Evolutionary conservation across 2,888 invertebrate species (phyloP).

Genomic region (Noctua pronuba): DNA sequence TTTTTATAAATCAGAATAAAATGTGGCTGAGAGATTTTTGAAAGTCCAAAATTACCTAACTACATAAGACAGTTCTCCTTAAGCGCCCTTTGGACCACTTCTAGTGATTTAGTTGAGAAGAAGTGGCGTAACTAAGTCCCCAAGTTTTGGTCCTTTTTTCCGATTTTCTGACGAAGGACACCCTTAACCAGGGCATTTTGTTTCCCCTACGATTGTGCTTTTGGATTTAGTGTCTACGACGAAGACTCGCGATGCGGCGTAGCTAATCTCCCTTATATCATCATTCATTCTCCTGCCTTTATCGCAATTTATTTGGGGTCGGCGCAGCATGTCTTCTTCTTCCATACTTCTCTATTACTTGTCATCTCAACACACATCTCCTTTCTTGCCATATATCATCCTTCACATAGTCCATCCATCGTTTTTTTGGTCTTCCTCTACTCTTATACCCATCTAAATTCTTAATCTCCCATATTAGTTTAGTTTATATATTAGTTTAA

Average conservation of each 20-base stretch:
- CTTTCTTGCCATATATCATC: no score
- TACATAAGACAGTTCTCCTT: neutral
- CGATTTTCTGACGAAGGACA: neutral
- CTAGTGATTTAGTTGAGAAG: neutral
- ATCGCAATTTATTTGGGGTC: no score
- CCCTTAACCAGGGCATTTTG: neutral
- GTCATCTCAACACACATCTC: no score
- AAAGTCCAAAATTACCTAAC: neutral
- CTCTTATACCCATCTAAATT: no score
- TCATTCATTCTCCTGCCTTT: no score
- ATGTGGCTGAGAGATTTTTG: no score
- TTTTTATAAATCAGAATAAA: no score
- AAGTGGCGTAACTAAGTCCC: neutral
- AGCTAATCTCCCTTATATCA: neutral
- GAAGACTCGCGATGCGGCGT: neutral
- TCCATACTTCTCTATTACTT: no score
- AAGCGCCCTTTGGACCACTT: neutral
- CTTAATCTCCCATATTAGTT: no score
- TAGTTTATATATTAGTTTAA: neutral
- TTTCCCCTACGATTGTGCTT: neutral
- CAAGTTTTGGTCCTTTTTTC: neutral
- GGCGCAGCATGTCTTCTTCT: no score
- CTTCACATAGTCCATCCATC: no score
- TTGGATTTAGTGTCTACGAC: neutral
- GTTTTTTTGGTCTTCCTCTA: no score